These are phyloP conservation scores for Chironomus riparius DNA, from an alignment of 2,888 invertebrate species.

Conservation along the genomic window DNA sequence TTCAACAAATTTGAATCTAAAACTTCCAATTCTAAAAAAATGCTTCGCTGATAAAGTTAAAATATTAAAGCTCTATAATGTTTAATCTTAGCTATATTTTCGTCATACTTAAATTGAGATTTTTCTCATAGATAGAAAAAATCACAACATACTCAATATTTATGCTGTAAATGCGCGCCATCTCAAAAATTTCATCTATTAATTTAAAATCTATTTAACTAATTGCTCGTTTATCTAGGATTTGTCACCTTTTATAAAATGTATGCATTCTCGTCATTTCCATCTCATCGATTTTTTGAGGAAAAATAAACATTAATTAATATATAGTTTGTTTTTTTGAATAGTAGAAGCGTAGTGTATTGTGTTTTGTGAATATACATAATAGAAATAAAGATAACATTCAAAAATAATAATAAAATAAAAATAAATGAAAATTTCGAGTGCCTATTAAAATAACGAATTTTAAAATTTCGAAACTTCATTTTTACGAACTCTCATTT, in stretches of 20 bases:
- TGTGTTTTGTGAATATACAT: neutral
- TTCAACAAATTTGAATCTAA: neutral
- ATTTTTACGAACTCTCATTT: too few species aligned
- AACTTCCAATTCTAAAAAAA: neutral
- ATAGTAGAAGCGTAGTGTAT: neutral
- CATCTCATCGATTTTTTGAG: neutral
- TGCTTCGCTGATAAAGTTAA: neutral
- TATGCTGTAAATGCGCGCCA: neutral
- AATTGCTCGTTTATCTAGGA: constrained; percentile 4
- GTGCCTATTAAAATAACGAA: too few species aligned
- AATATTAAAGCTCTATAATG: neutral
- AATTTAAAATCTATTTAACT: neutral
- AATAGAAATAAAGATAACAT: neutral
- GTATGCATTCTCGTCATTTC: neutral
- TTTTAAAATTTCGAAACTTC: too few species aligned
- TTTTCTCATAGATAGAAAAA: neutral
- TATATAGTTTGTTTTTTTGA: neutral
- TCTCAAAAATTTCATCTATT: neutral
- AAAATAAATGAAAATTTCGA: too few species aligned
- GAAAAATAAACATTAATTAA: neutral
- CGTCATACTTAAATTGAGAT: neutral
- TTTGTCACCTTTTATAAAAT: neutral
- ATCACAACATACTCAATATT: neutral
- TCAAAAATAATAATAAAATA: neutral
- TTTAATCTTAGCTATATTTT: neutral